Conservation (phyloP, 2,797 vertebrate species). For the Rhabdophis nuchalis region DNA sequence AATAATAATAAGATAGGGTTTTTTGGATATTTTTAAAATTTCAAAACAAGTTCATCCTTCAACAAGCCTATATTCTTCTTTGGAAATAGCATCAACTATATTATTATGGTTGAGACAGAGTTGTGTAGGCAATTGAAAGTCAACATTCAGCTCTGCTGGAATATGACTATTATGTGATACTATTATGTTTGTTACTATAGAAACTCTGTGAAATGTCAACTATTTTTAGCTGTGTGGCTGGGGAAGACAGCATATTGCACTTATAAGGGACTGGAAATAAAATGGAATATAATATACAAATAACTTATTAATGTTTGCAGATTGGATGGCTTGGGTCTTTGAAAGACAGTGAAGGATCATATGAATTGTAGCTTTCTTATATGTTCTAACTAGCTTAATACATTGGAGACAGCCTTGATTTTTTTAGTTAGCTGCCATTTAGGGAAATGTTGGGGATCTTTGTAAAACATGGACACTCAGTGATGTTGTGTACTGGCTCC, state of each 20-base stretch:
- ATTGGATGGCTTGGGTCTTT: not conserved
- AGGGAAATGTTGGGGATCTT: not conserved
- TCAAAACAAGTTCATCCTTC: not conserved
- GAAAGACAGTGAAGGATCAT: not conserved
- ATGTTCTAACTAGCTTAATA: not conserved
- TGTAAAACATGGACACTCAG: not conserved
- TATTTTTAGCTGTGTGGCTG: constrained; percentile 64
- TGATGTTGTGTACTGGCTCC: not conserved
- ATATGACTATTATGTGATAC: constrained; percentile 43
- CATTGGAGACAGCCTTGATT: not conserved
- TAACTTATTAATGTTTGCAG: constrained; percentile 19
- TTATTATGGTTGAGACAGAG: constrained; percentile 27
- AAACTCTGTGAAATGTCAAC: constrained; percentile 65
- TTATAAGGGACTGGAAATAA: constrained; percentile 55
- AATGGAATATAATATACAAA: constrained; percentile 21
- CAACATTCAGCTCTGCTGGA: constrained; percentile 52
- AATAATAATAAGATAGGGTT: not conserved
- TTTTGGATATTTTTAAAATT: constrained; percentile 6
- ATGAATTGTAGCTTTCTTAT: constrained; percentile 5
- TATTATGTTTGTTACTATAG: constrained; percentile 68
- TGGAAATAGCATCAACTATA: constrained; percentile 13
- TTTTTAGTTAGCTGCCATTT: not conserved
- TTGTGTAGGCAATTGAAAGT: constrained; percentile 39
- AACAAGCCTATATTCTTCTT: not conserved
- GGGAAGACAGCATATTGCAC: constrained; percentile 36